Evolutionary conservation across 92 coral and sea anemone species (phyloP).

Genomic region (Diadumene lineata): DNA sequence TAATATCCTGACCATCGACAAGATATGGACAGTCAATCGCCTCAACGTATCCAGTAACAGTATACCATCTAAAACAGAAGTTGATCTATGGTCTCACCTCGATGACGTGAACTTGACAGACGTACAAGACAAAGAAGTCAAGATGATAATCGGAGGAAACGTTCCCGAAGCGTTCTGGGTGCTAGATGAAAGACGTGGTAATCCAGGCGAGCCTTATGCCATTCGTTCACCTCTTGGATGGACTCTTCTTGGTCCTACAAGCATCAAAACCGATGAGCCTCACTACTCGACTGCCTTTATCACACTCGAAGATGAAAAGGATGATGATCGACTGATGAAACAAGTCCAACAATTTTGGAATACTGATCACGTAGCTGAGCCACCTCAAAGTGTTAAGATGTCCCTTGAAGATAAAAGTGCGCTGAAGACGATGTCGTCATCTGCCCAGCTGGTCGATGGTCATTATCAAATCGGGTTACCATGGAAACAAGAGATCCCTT

Average conservation of each 20-base stretch:
- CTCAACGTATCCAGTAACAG: background rate
- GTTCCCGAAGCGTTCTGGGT: constrained; percentile 67
- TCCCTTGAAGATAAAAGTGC: constrained; percentile 55
- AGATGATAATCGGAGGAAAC: constrained; percentile 44
- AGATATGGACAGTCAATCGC: constrained; percentile 20
- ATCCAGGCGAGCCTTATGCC: constrained; percentile 42
- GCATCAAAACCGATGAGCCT: background rate
- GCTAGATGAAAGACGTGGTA: constrained; percentile 49
- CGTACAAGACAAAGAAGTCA: constrained; percentile 2
- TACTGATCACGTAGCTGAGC: background rate
- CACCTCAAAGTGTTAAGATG: constrained; percentile 1
- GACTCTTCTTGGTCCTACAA: constrained; percentile 53
- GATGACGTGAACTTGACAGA: constrained; percentile 12
- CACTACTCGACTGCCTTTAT: background rate
- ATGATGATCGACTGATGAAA: constrained; percentile 9
- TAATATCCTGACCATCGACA: background rate
- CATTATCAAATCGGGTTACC: constrained; percentile 57
- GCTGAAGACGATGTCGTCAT: constrained; percentile 27
- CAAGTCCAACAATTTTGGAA: constrained; percentile 14
- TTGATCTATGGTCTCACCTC: constrained; percentile 29
- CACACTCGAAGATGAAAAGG: background rate
- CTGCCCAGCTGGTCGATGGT: constrained; percentile 36
- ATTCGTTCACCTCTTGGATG: constrained; percentile 39
- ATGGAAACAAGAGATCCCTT: constrained; percentile 20
- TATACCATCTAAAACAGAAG: constrained; percentile 6